Conservation (phyloP, 2,797 vertebrate species). For the Monodelphis domestica region DNA sequence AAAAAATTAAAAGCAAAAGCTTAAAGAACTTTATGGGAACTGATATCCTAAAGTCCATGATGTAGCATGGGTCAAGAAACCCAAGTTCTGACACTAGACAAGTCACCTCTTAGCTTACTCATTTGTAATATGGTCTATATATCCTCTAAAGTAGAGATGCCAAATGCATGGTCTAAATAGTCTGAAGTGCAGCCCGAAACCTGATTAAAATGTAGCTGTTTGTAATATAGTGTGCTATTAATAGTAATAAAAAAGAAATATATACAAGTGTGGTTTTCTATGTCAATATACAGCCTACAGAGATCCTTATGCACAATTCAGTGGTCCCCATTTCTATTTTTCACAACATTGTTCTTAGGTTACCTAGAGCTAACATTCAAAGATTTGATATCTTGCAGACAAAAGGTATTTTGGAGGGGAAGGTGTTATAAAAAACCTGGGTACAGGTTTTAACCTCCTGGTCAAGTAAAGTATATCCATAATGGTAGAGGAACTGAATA, state of each 20-base stretch:
- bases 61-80: background rate
- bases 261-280: background rate
- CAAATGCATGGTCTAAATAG: background rate
- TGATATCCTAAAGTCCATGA: background rate
- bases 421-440: background rate
- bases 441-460: background rate
- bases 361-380: background rate
- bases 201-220: background rate
- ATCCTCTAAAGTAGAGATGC: background rate
- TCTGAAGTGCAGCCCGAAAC: background rate
- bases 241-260: background rate
- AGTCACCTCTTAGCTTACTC: background rate
- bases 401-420: background rate
- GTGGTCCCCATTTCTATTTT: background rate
- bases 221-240: background rate
- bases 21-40: background rate
- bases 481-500: background rate
- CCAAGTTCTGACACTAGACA: background rate
- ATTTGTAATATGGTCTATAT: background rate
- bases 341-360: background rate
- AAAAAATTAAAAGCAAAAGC: background rate
- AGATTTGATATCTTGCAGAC: background rate
- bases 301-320: background rate
- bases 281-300: background rate
- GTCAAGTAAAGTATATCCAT: background rate